Conservation (phyloP, 2,797 vertebrate species). For the Mus caroli region DNA sequence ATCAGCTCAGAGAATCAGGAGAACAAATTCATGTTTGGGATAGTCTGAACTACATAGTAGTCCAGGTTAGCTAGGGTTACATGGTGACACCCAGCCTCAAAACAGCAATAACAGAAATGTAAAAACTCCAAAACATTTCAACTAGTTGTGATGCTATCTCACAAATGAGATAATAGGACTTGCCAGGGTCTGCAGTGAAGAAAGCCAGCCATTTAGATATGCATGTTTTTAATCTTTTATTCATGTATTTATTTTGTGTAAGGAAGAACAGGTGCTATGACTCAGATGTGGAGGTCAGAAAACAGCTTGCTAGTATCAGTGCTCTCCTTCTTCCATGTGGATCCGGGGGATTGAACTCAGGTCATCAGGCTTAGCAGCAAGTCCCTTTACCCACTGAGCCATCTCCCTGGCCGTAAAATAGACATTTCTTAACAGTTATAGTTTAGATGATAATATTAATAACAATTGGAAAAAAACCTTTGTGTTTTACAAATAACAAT, state of each 20-base stretch:
- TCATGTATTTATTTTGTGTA: neutral
- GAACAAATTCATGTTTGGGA: neutral
- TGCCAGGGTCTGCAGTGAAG: neutral
- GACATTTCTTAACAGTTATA: neutral
- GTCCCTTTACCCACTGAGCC: neutral
- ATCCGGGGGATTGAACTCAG: neutral
- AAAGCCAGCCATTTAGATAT: neutral
- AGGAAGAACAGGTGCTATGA: neutral
- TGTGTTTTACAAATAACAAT: neutral
- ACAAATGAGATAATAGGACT: neutral
- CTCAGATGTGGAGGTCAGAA: neutral
- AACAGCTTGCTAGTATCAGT: neutral
- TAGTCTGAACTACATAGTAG: neutral
- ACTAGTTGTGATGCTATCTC: neutral
- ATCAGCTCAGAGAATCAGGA: neutral
- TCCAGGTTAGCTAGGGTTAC: neutral
- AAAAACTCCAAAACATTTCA: neutral
- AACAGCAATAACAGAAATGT: neutral
- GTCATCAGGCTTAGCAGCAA: neutral
- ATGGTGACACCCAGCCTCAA: neutral
- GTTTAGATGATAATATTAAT: slow-evolving; percentile 1
- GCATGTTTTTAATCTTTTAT: neutral
- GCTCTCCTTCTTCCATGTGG: neutral
- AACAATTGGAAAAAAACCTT: neutral
- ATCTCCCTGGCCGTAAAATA: neutral